phyloP scores from a whole-genome alignment of 1,140 invertebrate species.

The Temnothorax nylanderi region DNA sequence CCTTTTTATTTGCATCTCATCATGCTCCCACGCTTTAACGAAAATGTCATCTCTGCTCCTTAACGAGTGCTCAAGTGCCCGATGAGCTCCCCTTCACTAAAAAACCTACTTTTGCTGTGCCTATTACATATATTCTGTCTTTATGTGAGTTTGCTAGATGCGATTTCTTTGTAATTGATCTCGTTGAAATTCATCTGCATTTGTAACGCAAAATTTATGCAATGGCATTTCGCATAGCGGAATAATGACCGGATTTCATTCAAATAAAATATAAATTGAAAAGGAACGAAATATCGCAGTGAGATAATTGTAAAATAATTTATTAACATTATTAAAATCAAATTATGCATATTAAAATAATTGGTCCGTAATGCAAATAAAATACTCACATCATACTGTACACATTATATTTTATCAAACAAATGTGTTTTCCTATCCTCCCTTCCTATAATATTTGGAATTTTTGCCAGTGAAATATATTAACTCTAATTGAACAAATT shows the following conservation, averaged over 20 bases:
- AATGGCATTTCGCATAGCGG: neutral
- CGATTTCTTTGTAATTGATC: slow-evolving; percentile 13
- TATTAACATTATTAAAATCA: slow-evolving; percentile 2
- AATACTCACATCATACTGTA: neutral
- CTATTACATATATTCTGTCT: neutral
- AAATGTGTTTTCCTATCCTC: neutral
- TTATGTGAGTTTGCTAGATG: neutral
- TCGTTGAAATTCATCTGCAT: neutral
- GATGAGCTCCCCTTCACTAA: neutral
- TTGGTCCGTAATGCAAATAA: slow-evolving; percentile 11
- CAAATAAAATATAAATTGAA: slow-evolving; percentile 14
- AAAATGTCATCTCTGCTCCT: slow-evolving; percentile 10
- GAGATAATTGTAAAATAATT: slow-evolving; percentile 24
- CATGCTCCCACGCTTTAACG: slow-evolving; percentile 10
- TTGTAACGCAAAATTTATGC: neutral
- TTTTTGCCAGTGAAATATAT: neutral
- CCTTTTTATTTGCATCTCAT: slow-evolving; percentile 10
- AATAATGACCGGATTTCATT: neutral
- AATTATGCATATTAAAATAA: slow-evolving; percentile 16
- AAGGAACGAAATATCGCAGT: neutral
- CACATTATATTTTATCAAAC: neutral
- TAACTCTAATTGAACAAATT: neutral
- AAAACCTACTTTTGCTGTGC: neutral
- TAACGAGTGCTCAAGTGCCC: neutral
- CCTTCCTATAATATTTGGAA: neutral